Base-by-base conservation (phyloP, 1,140 invertebrate genomes). In the Drosophila pseudoobscura region DNA sequence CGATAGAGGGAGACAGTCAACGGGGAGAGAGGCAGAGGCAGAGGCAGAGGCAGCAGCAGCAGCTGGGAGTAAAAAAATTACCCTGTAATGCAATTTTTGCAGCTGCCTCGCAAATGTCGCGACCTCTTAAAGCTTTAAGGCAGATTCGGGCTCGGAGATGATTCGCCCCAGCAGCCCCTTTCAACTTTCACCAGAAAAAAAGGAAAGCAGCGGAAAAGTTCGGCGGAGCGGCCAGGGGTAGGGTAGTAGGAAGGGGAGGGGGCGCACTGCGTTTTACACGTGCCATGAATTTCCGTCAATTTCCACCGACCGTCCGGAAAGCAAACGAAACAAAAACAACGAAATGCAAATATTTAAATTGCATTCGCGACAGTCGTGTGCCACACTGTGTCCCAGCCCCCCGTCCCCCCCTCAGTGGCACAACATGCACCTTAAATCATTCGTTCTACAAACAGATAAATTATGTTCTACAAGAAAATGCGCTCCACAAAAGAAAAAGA, bases 291-390 rank as follows among this genome's bases (percentile, higher is more conserved):
- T 78, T 61, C 49, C 69, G 51, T 20, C 65, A 56, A 66, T 79
- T 76, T 46, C n/a, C 24, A 31, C 22, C 61, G 17, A 22, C 41
- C 20, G 35, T 39, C 60, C 13, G 44, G 56, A 66, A 80, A 80
- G 72, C 58, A 20, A 69, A 56, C 68, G 49, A 69, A 69, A 69
- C 53, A 69, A 68, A 69, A 69, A 68, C 44, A 56, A 26, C n/a
- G 44, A 85, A 84, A 84, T 84, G 80, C 80, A 84, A 84, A 84
- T 84, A 84, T 84, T 85, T 84, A 84, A 84, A 84, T 85, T 84
- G 80, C 80, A 84, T 84, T 84, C 80, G 80, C 80, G 62, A 76
- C 76, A 77, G 72, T 84, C 80, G 80, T 31, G 7, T 31, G 31
- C 2, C 31, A 31, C 29, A 29, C 29, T 26, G 11, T 24, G 8